Conservation (phyloP, 2,113 vertebrate genomes). For the Tauraco erythrolophus region DNA sequence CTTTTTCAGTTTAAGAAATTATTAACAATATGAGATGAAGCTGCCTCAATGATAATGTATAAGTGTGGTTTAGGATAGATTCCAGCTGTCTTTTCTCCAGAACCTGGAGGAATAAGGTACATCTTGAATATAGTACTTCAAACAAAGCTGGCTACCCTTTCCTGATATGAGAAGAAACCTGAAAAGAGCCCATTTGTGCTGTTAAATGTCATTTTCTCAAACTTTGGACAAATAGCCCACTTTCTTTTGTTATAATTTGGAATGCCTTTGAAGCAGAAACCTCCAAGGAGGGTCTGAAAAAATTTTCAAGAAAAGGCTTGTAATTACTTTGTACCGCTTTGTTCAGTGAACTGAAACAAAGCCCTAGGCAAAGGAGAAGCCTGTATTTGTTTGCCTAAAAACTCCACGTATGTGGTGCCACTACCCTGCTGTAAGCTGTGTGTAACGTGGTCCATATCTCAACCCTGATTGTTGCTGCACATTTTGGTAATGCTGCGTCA, state of each 20-base stretch:
- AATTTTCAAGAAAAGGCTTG: slow-evolving; percentile 30
- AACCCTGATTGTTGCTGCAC: not conserved
- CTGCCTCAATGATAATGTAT: not conserved
- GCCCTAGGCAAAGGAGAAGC: not conserved
- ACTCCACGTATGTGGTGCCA: not conserved
- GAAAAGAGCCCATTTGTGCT: not conserved
- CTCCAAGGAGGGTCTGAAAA: slow-evolving; percentile 33
- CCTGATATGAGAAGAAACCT: not conserved
- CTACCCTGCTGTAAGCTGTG: fast-evolving
- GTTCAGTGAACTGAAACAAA: slow-evolving; percentile 17
- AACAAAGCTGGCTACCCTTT: not conserved
- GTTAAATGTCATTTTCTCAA: not conserved
- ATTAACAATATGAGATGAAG: not conserved
- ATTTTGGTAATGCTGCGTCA: not conserved
- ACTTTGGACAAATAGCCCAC: not conserved
- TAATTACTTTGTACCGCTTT: slow-evolving; percentile 24
- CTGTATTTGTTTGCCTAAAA: not conserved
- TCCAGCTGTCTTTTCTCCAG: not conserved
- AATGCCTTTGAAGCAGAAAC: slow-evolving; percentile 25
- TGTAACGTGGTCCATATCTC: not conserved
- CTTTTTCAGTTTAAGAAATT: not conserved
- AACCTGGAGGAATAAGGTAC: not conserved
- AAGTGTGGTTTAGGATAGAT: not conserved
- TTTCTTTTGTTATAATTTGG: slow-evolving; percentile 2
- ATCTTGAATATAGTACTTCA: not conserved